These are phyloP conservation scores for Orthosia cruda DNA, from an alignment of 2,888 invertebrate species.

Conservation along the genomic window DNA sequence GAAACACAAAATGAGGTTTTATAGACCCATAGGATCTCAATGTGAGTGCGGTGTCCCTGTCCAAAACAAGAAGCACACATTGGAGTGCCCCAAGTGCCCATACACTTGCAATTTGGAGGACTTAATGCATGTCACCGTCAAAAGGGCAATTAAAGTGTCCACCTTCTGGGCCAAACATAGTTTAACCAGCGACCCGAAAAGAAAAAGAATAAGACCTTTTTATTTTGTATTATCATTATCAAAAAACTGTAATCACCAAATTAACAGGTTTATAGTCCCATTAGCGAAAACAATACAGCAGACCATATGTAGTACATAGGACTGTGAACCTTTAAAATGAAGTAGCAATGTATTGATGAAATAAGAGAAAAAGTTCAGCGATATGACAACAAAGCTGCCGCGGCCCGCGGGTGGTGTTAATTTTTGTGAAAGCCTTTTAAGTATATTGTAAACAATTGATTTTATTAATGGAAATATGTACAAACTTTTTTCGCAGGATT, in stretches of 20 bases:
- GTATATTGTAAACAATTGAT: conserved; percentile 4
- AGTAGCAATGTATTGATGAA: not conserved
- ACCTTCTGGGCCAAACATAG: too few species aligned
- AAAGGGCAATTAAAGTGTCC: too few species aligned
- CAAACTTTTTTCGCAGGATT: not conserved
- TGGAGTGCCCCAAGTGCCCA: too few species aligned
- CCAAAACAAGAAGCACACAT: too few species aligned
- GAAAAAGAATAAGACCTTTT: not conserved
- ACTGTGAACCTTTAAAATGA: not conserved
- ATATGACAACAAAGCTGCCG: conserved; percentile 9
- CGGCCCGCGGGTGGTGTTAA: not conserved
- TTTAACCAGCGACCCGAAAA: too few species aligned
- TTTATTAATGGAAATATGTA: conserved; percentile 9
- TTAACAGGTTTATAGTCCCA: not conserved
- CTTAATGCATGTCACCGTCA: too few species aligned
- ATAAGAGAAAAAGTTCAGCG: not conserved
- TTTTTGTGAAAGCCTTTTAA: conserved; percentile 40
- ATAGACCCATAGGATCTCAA: too few species aligned
- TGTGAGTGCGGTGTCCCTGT: too few species aligned
- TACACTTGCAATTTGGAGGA: too few species aligned
- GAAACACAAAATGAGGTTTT: too few species aligned
- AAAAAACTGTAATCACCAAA: not conserved
- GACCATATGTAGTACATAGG: too few species aligned
- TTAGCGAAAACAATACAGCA: too few species aligned
- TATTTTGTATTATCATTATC: not conserved